Conservation (phyloP, 2,797 vertebrate genomes). For the Monodelphis domestica region DNA sequence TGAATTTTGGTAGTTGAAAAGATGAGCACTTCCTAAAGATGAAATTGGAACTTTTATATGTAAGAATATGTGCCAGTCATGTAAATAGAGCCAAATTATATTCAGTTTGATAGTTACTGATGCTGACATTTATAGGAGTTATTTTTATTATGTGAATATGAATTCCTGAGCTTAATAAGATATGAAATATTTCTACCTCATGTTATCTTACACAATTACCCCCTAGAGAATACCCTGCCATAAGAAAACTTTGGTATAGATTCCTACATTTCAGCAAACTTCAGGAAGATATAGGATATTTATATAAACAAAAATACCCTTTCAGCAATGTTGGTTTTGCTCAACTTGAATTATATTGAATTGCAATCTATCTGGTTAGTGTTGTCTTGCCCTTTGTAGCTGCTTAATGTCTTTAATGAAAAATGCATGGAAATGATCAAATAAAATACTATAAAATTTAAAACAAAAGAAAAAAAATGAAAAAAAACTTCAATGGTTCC, state of each 20-base stretch:
- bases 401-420: no score
- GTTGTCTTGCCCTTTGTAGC: not conserved
- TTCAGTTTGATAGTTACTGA: constrained; percentile 72
- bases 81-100: constrained; percentile 76
- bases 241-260: constrained; percentile 55
- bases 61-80: constrained; percentile 53
- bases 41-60: constrained; percentile 64
- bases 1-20: constrained; percentile 58
- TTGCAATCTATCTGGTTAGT: constrained; percentile 39
- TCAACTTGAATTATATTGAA: constrained; percentile 47
- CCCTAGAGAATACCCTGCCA: constrained; percentile 8
- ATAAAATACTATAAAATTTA: no score
- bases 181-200: constrained; percentile 57
- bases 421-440: no score
- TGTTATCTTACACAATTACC: constrained; percentile 61
- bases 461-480: no score
- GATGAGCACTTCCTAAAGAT: constrained; percentile 66
- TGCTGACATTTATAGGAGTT: constrained; percentile 71
- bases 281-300: constrained; percentile 37
- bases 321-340: not conserved
- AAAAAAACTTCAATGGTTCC: not conserved
- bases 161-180: constrained; percentile 71
- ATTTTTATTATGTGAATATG: constrained; percentile 69
- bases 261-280: constrained; percentile 51
- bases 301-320: constrained; percentile 28